Base-by-base conservation (phyloP, 2,888 invertebrate genomes). In the Arenicola marina region DNA sequence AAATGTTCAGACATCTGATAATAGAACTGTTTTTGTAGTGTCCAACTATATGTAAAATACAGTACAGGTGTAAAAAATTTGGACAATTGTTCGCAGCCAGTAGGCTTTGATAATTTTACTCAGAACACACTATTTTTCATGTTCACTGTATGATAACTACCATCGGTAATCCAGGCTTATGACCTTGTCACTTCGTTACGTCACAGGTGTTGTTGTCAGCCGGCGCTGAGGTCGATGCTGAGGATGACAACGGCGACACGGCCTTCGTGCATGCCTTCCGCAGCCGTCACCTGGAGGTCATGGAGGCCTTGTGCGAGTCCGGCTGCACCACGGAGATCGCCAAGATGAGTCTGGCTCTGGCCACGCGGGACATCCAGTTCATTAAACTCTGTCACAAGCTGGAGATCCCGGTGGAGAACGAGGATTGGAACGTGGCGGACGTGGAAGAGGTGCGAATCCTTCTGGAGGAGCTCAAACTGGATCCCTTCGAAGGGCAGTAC, bases 231-330 rank as follows among this genome's bases (percentile, higher is more conserved):
- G 55, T 67, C 7, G 72, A 72, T 48, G 60, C 70, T 4, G 72
- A 72, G 48, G 72, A 72, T 61, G 72, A 72, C 55, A 69, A 69
- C 34, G 72, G 72, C 29, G 72, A 72, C 62, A 72, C 72, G 1
- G 56, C 72, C 2, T 72, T 72, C 54, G 72, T 72, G n/a, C 72
- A 72, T 44, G 72, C 72, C 11, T 72, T 72, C 63, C 56, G 70
- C 21, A 62, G 62, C 18, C 56, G 64, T 7, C 67, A 69, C 43
- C 32, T 53, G 29, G 61, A 58, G 21, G 63, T 69, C 44, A 69
- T 69, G 70, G 59, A 62, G 24, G 43, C 57, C 4, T 57, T 71
- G 11, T 44, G 56, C n/a, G 70, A 71, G 18, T 53, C 61, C 0
- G 72, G 72, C 29, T 63, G 66, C 55, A 65, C 56, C 21, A 71